Evolutionary conservation across 2,888 invertebrate species (phyloP).

Genomic region (Chrysodeixis includens): DNA sequence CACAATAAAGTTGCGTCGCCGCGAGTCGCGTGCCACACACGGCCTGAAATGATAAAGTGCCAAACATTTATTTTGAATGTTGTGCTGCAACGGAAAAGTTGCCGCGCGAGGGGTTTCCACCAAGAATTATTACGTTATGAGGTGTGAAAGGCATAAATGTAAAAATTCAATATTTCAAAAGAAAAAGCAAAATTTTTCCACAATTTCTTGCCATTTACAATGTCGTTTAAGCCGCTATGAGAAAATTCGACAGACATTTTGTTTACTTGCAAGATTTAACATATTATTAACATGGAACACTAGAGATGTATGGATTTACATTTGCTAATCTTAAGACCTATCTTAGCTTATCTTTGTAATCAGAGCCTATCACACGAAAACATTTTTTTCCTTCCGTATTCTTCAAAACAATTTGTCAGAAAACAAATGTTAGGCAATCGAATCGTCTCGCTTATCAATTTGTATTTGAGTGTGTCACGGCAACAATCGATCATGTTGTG

Average conservation of each 20-base stretch:
- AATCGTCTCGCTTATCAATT: conserved; percentile 56
- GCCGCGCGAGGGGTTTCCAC: conserved; percentile 77
- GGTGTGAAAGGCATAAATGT: conserved; percentile 89
- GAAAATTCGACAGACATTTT: conserved; percentile 44
- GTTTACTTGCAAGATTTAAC: conserved; percentile 47
- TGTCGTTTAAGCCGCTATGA: conserved; percentile 71
- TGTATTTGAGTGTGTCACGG: conserved; percentile 55
- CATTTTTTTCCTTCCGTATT: no score
- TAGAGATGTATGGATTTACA: background rate
- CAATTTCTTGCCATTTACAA: conserved; percentile 76
- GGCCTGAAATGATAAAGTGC: conserved; percentile 81
- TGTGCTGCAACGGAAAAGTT: conserved; percentile 85
- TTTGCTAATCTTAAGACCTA: background rate
- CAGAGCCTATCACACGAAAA: no score
- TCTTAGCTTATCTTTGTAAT: background rate
- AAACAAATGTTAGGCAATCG: conserved; percentile 43
- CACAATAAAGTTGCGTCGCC: conserved; percentile 60
- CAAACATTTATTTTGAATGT: conserved; percentile 88
- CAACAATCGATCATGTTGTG: conserved; percentile 84
- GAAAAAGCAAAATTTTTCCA: conserved; percentile 79
- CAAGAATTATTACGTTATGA: conserved; percentile 89
- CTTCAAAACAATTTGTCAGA: conserved; percentile 35
- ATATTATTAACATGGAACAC: conserved; percentile 9
- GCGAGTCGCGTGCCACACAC: conserved; percentile 66
- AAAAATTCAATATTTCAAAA: conserved; percentile 88